Evolutionary conservation across 2,113 vertebrate species (phyloP).

Genomic region (Pao palembangensis): DNA sequence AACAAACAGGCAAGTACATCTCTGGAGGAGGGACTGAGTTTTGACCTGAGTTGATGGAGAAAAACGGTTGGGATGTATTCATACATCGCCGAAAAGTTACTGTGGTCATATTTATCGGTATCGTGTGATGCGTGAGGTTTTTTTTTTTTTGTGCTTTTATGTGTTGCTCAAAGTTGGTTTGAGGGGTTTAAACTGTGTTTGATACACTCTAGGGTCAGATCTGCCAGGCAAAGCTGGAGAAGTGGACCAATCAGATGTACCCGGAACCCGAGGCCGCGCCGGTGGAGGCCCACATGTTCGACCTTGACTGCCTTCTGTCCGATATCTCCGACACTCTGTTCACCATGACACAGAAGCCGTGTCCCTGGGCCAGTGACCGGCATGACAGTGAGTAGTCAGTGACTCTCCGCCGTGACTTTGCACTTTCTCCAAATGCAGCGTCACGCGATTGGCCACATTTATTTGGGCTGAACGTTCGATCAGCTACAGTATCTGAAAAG

Average conservation of each 20-base stretch:
- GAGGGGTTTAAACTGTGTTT: constrained; percentile 8
- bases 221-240: constrained; percentile 78
- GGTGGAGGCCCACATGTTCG: constrained; percentile 83
- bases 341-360: constrained; percentile 90
- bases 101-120: background rate
- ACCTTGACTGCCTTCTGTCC: constrained; percentile 89
- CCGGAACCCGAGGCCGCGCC: constrained; percentile 81
- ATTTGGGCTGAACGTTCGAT: too few relatives aligned
- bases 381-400: constrained; percentile 78
- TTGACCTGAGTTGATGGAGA: too few relatives aligned
- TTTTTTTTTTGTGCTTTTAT: background rate
- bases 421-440: background rate
- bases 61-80: background rate
- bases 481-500: too few relatives aligned
- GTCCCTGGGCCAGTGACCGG: constrained; percentile 67
- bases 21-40: background rate
- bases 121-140: too few relatives aligned
- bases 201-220: constrained; percentile 72
- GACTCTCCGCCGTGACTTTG: constrained; percentile 5
- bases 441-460: background rate
- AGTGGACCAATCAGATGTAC: constrained; percentile 86
- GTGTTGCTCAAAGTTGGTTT: constrained; percentile 1
- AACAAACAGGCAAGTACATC: background rate
- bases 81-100: too few relatives aligned
- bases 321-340: constrained; percentile 98